phyloP scores from a whole-genome alignment of 92 coral and sea anemone species.

The Paragorgia papillata region DNA sequence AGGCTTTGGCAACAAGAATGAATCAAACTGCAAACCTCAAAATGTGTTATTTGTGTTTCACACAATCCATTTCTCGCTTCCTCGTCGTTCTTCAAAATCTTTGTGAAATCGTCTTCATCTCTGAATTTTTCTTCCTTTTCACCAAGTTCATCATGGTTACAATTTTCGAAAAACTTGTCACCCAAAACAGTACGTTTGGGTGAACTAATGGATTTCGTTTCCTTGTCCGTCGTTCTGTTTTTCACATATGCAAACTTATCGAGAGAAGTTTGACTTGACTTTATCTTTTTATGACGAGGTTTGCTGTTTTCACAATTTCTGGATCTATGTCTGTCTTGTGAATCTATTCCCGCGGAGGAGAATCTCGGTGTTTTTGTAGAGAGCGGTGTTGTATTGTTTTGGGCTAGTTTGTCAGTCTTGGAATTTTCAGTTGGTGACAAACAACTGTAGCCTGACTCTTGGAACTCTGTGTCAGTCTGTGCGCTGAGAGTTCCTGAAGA shows the following conservation, averaged over 20 bases:
- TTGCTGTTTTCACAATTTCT: neutral
- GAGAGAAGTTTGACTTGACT: neutral
- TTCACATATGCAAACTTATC: neutral
- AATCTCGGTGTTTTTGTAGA: neutral
- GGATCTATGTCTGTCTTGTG: neutral
- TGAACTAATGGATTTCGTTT: neutral
- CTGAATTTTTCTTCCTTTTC: neutral
- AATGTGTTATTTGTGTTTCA: neutral
- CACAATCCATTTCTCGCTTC: neutral
- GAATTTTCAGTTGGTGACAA: neutral
- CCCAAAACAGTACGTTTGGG: neutral
- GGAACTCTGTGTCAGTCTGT: neutral
- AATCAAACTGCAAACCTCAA: too few relatives aligned
- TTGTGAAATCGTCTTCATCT: neutral
- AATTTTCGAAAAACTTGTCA: neutral
- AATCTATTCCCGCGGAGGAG: neutral
- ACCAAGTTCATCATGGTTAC: neutral
- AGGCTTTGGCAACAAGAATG: too few relatives aligned
- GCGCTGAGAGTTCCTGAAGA: neutral
- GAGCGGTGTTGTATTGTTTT: neutral
- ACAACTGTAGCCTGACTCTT: conserved; percentile 24
- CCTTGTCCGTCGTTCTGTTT: neutral
- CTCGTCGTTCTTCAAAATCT: neutral
- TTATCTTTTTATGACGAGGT: neutral
- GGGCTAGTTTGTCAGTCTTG: neutral